A percentile compares a stretch with the other conserved stretches of the same genome.
Conservation (phyloP, 1,140 invertebrate species). For the Neodiprion lecontei region DNA sequence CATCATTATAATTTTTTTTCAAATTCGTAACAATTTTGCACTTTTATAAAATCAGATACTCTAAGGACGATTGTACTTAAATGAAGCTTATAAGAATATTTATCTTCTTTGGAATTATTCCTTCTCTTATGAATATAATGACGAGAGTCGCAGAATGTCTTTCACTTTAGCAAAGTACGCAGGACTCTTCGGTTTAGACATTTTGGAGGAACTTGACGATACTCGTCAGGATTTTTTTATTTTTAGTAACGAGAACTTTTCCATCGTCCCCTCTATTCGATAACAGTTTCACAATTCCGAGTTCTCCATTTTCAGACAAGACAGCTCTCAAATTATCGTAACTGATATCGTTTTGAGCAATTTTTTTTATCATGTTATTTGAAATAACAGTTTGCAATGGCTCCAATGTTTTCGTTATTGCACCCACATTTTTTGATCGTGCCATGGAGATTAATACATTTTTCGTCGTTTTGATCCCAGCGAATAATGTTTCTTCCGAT, state of each 20-base stretch:
- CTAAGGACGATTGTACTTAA: too few relatives aligned
- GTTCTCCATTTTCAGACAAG: neutral
- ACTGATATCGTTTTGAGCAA: slow-evolving; percentile 13
- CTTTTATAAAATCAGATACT: too few relatives aligned
- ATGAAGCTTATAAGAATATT: too few relatives aligned
- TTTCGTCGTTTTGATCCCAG: neutral
- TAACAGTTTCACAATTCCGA: slow-evolving; percentile 18
- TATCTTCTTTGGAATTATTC: too few relatives aligned
- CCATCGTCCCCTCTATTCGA: slow-evolving; percentile 12
- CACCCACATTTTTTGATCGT: slow-evolving; percentile 10
- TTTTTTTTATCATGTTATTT: slow-evolving; percentile 25
- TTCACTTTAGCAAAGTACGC: too few relatives aligned
- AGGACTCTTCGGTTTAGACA: too few relatives aligned
- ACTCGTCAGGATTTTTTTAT: slow-evolving; percentile 19
- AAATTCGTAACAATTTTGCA: too few relatives aligned
- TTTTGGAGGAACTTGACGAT: slow-evolving; percentile 22
- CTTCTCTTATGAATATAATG: too few relatives aligned
- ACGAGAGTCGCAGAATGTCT: too few relatives aligned
- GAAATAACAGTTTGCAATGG: slow-evolving; percentile 21
- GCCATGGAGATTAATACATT: slow-evolving; percentile 10
- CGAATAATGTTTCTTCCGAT: neutral
- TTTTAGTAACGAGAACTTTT: slow-evolving; percentile 25
- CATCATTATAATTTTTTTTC: too few relatives aligned
- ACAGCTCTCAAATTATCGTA: neutral
- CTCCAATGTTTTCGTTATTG: slow-evolving; percentile 14